Conservation (phyloP, 2,888 invertebrate genomes). For the Eubasilissa splendida region DNA sequence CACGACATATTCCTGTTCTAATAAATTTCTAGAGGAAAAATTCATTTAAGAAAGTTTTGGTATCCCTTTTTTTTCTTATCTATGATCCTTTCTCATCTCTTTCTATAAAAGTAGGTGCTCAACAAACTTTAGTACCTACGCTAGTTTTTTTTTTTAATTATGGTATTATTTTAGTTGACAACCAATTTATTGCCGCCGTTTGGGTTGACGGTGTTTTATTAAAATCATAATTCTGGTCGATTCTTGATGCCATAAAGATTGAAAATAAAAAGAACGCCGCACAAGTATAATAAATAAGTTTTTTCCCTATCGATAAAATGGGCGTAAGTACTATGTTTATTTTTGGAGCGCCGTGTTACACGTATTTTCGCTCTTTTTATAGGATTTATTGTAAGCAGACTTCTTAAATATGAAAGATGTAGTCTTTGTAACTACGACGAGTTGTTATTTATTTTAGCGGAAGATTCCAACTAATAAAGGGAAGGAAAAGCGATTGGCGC, state of each 20-base stretch:
- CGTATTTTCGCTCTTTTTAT: neutral
- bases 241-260: neutral
- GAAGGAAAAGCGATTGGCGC: conserved; percentile 76
- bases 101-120: neutral
- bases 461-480: conserved; percentile 66
- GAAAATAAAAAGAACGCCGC: neutral
- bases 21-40: neutral
- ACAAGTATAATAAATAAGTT: conserved; percentile 8
- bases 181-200: conserved; percentile 29
- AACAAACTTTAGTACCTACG: neutral
- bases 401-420: conserved; percentile 21
- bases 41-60: neutral
- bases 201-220: conserved; percentile 19
- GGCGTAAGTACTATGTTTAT: conserved; percentile 35
- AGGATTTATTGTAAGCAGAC: conserved; percentile 10
- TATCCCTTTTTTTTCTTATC: neutral
- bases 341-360: neutral
- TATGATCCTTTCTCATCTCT: too few relatives aligned
- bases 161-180: conserved; percentile 21
- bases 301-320: conserved; percentile 6
- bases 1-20: too few relatives aligned
- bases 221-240: conserved; percentile 6
- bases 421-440: conserved; percentile 10
- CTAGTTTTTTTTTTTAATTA: neutral
- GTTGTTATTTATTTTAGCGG: conserved; percentile 42